Evolutionary conservation across 2,797 vertebrate genomes (phyloP).

Genomic region (Premnoplex brunnescens): DNA sequence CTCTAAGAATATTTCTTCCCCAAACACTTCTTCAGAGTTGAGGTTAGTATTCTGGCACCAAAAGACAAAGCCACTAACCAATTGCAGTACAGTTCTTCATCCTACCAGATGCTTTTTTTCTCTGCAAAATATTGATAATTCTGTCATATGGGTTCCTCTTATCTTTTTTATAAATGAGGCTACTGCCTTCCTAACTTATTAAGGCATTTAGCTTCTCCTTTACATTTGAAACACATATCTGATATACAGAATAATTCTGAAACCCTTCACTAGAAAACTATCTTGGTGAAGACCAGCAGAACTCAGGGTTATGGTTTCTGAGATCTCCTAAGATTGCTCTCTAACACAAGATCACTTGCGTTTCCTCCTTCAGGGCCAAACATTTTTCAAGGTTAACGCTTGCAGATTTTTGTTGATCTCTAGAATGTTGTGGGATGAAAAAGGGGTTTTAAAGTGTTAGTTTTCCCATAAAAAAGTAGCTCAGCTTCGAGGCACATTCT

Average conservation of each 20-base stretch:
- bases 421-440: neutral
- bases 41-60: neutral
- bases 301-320: neutral
- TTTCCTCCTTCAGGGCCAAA: neutral
- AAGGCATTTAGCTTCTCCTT: neutral
- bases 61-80: neutral
- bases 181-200: slow-evolving; percentile 6
- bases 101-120: neutral
- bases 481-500: neutral
- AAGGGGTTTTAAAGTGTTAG: neutral
- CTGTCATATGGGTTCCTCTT: slow-evolving; percentile 4
- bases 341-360: neutral
- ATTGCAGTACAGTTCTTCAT: neutral
- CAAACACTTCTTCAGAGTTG: neutral
- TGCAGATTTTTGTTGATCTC: neutral
- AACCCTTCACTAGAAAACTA: neutral
- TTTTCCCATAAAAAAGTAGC: neutral
- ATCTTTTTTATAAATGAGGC: slow-evolving; percentile 37
- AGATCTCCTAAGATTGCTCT: neutral
- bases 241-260: neutral
- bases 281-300: neutral
- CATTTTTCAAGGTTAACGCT: neutral
- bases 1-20: neutral
- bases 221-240: neutral
- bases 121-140: slow-evolving; percentile 25